Evolutionary conservation across 2,113 vertebrate genomes (phyloP).

Genomic region (Geothlypis trichas): DNA sequence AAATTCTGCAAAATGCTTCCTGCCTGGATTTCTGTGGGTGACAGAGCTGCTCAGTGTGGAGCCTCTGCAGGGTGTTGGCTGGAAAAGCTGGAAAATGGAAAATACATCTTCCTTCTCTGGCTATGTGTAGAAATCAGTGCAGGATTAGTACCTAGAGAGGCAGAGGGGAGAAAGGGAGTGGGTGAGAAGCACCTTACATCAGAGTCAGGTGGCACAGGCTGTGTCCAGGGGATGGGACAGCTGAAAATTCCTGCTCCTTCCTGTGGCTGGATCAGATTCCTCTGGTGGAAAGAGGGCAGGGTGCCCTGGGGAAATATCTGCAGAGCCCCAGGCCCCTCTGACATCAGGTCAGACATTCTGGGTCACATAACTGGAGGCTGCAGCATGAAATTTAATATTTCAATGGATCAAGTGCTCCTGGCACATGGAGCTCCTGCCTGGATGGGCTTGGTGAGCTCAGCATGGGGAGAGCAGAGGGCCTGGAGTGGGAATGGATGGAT

Average conservation of each 20-base stretch:
- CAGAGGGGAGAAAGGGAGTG: neutral
- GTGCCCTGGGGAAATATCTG: slow-evolving; percentile 47
- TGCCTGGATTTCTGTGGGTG: neutral
- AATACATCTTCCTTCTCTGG: neutral
- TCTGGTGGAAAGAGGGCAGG: slow-evolving; percentile 29
- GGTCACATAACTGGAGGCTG: slow-evolving; percentile 61
- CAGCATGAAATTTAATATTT: slow-evolving; percentile 57
- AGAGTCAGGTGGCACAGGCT: neutral
- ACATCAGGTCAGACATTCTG: slow-evolving; percentile 66
- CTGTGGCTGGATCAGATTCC: slow-evolving; percentile 64
- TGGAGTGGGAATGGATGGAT: neutral
- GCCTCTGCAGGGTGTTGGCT: neutral
- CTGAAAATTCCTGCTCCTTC: slow-evolving; percentile 69
- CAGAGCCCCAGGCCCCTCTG: slow-evolving; percentile 21
- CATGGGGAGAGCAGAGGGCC: neutral
- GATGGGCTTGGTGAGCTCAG: neutral
- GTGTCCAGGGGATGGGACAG: slow-evolving; percentile 57
- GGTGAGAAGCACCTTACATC: neutral
- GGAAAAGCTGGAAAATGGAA: neutral
- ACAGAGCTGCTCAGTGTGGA: neutral
- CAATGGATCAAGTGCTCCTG: slow-evolving; percentile 35
- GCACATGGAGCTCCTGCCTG: slow-evolving; percentile 38
- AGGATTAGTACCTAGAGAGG: neutral
- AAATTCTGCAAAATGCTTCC: neutral
- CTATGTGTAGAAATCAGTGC: neutral